Percentiles rank a stretch among this genome's conserved stretches.
phyloP scores from a whole-genome alignment of 2,797 vertebrate species.

The Holocentrus rufus region DNA sequence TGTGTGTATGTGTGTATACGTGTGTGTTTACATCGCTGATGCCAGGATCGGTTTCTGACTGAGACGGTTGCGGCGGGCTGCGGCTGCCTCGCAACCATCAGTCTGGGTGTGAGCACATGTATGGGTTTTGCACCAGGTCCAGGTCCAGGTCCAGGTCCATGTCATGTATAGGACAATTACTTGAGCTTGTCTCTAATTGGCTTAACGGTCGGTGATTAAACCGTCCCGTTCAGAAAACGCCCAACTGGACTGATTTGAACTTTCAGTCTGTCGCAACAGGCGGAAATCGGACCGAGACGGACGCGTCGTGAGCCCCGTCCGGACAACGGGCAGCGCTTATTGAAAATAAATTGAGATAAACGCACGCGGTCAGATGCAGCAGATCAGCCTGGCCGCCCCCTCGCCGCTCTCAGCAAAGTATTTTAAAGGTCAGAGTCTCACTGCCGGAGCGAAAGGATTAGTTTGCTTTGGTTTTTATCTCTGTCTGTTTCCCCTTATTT shows the following conservation, averaged over 20 bases:
- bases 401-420: constrained; percentile 32
- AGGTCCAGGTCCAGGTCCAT: no score
- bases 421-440: constrained; percentile 49
- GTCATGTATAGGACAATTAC: not conserved
- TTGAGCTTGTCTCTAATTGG: not conserved
- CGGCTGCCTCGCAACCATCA: not conserved
- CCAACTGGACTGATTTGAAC: no score
- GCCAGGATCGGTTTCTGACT: not conserved
- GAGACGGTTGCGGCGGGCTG: not conserved
- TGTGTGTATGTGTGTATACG: not conserved
- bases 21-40: not conserved
- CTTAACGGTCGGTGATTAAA: no score
- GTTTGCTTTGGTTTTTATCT: constrained; percentile 31
- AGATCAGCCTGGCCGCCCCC: not conserved
- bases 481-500: constrained; percentile 1
- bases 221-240: no score
- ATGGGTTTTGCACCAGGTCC: not conserved
- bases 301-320: no score
- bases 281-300: no score
- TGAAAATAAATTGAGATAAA: no score
- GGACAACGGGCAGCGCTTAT: no score
- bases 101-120: not conserved
- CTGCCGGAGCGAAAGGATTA: constrained; percentile 46
- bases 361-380: no score
- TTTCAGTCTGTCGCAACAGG: no score